Evolutionary conservation across 1,140 invertebrate genomes (phyloP).

Genomic region (Neoseiulus cucumeris): DNA sequence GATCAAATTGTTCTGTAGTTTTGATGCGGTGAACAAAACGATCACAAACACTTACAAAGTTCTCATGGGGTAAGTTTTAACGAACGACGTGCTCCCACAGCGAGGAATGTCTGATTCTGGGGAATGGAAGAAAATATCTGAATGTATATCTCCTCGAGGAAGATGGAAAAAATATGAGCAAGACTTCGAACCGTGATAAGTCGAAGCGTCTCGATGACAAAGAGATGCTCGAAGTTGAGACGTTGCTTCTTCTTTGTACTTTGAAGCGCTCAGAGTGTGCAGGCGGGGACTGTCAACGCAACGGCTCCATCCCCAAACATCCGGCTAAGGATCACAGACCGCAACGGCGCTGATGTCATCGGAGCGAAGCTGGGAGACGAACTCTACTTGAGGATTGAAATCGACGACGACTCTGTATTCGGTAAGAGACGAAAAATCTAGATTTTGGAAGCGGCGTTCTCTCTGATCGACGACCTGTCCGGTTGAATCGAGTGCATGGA

Average conservation of each 20-base stretch:
- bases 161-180: background rate
- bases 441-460: too few relatives aligned
- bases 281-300: constrained; percentile 26
- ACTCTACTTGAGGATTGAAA: constrained; percentile 26
- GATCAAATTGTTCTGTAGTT: constrained; percentile 34
- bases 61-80: constrained; percentile 22
- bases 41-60: constrained; percentile 26
- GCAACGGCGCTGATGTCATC: constrained; percentile 24
- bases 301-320: constrained; percentile 27
- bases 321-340: constrained; percentile 26
- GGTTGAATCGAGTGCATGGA: too few relatives aligned
- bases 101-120: background rate
- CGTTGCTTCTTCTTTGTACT: background rate
- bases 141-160: background rate
- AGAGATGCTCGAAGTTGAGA: background rate
- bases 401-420: constrained; percentile 23
- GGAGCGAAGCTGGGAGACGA: constrained; percentile 26
- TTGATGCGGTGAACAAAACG: constrained; percentile 27
- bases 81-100: background rate
- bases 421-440: too few relatives aligned
- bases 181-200: background rate
- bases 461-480: too few relatives aligned
- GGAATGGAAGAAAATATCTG: background rate
- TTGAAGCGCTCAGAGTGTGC: constrained; percentile 17
- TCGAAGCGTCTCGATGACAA: background rate